Base-by-base conservation (phyloP, 2,113 vertebrate species). In the Solea solea region DNA sequence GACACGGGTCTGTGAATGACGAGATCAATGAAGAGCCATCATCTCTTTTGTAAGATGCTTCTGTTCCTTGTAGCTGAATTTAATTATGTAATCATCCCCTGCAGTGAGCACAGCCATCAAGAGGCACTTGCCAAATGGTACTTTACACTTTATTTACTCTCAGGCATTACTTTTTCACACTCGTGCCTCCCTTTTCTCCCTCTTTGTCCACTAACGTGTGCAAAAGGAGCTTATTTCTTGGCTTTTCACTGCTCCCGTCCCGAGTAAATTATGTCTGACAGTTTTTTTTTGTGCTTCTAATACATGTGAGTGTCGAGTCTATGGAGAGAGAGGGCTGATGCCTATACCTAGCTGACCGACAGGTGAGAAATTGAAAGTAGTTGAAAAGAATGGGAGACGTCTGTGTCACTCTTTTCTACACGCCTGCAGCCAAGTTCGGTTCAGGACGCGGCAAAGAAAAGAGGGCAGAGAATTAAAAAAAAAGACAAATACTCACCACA, bases 231-330 rank as follows among this genome's bases (percentile, higher is more conserved):
- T 93, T 55, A 88, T 86, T 90, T 82, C 85, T 84, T 68, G 62
- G 54, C 63, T 76, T 69, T 70, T 72, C 63, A 86, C 79, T 74
- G 49, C 55, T 11, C 69, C 74, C 77, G 82, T 86, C 78, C 86
- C 62, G 76, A 93, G 91, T 94, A 95, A 95, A 96, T 95, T 89
- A 86, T 86, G 71, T 88, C 74, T 92, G 93, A 95, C 94, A 94
- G 89, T 93, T 95, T 95, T 21, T 21, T 21, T 21, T 1, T 94
- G 95, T 95, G 90, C 89, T 86, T 84, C 91, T 81, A 57, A 94
- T 88, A 93, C 89, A 90, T 92, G 86, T 87, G 90, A 85, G 89
- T 79, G 62, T 76, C 50, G 61, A 87, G 87, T 91, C 91, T 34
- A 0, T 83, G 93, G 92, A 91, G 88, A 92, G 81, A 92, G 80